Percentiles rank a stretch among this genome's conserved stretches.
These are phyloP conservation scores for Pyrrhosoma nymphula DNA, from an alignment of 2,888 invertebrate genomes.

Conservation along the genomic window DNA sequence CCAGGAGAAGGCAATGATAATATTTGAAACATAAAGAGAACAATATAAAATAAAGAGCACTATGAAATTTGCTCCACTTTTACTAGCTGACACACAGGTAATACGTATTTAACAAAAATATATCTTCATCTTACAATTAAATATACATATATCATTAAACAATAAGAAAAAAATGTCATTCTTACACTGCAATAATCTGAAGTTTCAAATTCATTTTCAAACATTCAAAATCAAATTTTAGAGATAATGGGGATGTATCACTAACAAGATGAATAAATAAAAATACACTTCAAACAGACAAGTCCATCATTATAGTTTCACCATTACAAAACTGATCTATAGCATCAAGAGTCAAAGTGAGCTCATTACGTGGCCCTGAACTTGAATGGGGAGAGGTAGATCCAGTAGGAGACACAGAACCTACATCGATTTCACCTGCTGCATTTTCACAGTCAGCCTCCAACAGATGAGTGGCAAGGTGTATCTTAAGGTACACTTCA, in stretches of 20 bases:
- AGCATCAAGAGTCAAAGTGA: conserved; percentile 55
- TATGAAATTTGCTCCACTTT: neutral
- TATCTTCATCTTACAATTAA: conserved; percentile 52
- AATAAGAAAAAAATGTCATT: conserved; percentile 1
- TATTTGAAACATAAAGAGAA: neutral
- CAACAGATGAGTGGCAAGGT: conserved; percentile 60
- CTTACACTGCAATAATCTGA: neutral
- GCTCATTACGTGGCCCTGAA: conserved; percentile 26
- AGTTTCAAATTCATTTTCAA: neutral
- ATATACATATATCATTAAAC: neutral
- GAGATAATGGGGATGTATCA: neutral
- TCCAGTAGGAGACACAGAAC: neutral
- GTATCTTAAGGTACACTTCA: conserved; percentile 69
- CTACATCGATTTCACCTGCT: neutral
- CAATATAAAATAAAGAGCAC: neutral
- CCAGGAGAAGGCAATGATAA: neutral
- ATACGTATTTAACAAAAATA: conserved; percentile 51
- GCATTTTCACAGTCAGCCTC: conserved; percentile 39
- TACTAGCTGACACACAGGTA: neutral
- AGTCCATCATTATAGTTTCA: conserved; percentile 63
- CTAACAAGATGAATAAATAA: neutral
- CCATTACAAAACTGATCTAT: conserved; percentile 63
- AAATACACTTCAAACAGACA: conserved; percentile 8
- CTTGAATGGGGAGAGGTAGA: conserved; percentile 55
- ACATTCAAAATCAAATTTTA: too few relatives aligned